phyloP scores from a whole-genome alignment of 2,888 invertebrate species.

The Neoscelio sp. region DNA sequence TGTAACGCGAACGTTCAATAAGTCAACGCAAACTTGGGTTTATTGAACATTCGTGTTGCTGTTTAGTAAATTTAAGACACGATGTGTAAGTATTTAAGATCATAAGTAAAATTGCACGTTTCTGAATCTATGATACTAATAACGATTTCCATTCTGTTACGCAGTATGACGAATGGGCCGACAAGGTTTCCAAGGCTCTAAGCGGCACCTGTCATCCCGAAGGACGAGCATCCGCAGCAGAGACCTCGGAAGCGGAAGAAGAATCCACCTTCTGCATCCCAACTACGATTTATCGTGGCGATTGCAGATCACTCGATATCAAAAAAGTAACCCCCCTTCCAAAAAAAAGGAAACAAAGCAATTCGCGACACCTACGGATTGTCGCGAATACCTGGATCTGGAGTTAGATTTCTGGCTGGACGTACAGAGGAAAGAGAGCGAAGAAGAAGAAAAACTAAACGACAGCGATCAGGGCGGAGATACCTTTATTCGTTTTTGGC shows the following conservation, averaged over 20 bases:
- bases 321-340: not conserved
- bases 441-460: not conserved
- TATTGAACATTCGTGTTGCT: too few species aligned
- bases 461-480: slow-evolving; percentile 13
- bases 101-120: not conserved
- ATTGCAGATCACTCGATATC: slow-evolving; percentile 22
- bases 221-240: slow-evolving; percentile 38
- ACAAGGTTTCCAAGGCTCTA: slow-evolving; percentile 38
- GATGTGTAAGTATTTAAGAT: not conserved
- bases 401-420: slow-evolving; percentile 22
- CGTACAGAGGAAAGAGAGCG: not conserved
- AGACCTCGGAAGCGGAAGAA: slow-evolving; percentile 26
- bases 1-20: too few species aligned
- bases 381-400: slow-evolving; percentile 16
- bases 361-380: slow-evolving; percentile 9
- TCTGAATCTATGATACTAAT: not conserved
- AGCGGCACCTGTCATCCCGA: slow-evolving; percentile 48
- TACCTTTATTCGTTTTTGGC: slow-evolving; percentile 39
- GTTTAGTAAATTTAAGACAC: too few species aligned
- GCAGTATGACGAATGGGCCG: slow-evolving; percentile 60
- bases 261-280: slow-evolving; percentile 38
- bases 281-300: slow-evolving; percentile 29
- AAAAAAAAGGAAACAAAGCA: slow-evolving; percentile 1
- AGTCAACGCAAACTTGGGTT: too few species aligned
- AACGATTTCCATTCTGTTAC: not conserved